phyloP scores from a whole-genome alignment of 30 jellyfish, hydroid and myxozoan species.

The Turritopsis rubra region DNA sequence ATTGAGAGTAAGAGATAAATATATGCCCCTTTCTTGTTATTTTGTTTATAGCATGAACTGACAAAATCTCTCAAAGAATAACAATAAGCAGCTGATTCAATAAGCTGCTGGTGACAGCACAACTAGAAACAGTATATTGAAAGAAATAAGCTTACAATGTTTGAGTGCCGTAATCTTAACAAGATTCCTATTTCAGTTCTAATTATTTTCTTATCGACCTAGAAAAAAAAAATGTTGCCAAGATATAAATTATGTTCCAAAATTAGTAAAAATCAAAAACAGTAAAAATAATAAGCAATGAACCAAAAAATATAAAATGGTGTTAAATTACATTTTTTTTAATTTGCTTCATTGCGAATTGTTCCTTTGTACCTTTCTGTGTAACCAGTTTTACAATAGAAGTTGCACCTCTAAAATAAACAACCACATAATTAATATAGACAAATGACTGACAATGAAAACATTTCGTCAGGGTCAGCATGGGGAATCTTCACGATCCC shows the following conservation, averaged over 20 bases:
- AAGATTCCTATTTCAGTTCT: slow-evolving; percentile 86
- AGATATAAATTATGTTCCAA: neutral
- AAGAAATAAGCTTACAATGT: slow-evolving; percentile 43
- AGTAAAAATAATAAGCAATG: neutral
- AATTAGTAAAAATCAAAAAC: neutral
- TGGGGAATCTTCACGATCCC: too few species aligned
- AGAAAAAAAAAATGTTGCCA: slow-evolving; percentile 4
- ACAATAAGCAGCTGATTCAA: slow-evolving; percentile 8
- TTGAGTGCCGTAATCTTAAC: slow-evolving; percentile 73
- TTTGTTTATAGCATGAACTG: neutral
- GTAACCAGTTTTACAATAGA: slow-evolving; percentile 76
- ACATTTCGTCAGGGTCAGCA: too few species aligned
- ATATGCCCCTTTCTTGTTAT: neutral
- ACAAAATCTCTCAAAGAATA: neutral
- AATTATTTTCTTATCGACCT: slow-evolving; percentile 90
- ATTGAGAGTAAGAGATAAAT: neutral
- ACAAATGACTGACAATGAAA: neutral
- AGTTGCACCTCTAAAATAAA: slow-evolving; percentile 80
- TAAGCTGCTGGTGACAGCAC: neutral
- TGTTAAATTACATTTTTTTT: slow-evolving; percentile 46
- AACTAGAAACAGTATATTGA: neutral
- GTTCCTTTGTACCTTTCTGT: slow-evolving; percentile 85
- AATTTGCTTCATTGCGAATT: slow-evolving; percentile 78
- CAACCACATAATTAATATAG: too few species aligned
- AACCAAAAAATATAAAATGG: neutral